Percentiles rank a stretch among this genome's conserved stretches.
phyloP scores from a whole-genome alignment of 2,113 vertebrate species.

The Pogona vitticeps region DNA sequence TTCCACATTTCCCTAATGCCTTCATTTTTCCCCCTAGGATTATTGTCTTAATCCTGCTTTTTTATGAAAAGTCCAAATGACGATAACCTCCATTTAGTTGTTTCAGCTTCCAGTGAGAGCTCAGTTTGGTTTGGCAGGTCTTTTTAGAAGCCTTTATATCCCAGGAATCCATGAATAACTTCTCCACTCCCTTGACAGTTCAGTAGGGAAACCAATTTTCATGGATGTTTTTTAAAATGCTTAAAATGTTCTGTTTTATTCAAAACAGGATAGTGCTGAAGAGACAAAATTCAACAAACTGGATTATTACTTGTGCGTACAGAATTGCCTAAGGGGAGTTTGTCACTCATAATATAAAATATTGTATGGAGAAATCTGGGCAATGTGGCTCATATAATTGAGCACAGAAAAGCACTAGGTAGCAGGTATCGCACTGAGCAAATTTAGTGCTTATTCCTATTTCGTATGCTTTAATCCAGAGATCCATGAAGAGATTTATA shows the following conservation, averaged over 20 bases:
- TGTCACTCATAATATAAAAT: constrained; percentile 19
- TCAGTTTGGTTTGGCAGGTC: background rate
- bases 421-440: constrained; percentile 42
- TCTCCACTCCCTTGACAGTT: constrained; percentile 37
- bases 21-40: no score
- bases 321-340: constrained; percentile 49
- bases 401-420: background rate
- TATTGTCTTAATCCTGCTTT: no score
- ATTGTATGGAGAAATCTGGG: background rate
- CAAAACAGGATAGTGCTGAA: constrained; percentile 15
- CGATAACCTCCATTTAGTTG: no score
- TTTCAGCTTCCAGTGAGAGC: no score
- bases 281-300: constrained; percentile 39
- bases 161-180: constrained; percentile 21
- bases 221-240: constrained; percentile 21
- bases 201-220: constrained; percentile 32
- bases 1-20: no score
- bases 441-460: constrained; percentile 17
- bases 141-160: constrained; percentile 13
- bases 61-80: no score
- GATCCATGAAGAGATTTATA: constrained; percentile 48
- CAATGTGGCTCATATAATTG: constrained; percentile 35
- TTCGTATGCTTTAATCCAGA: constrained; percentile 58
- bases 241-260: constrained; percentile 53
- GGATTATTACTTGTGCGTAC: constrained; percentile 32